phyloP scores from a whole-genome alignment of 2,797 vertebrate genomes.

The Halcyon badia region DNA sequence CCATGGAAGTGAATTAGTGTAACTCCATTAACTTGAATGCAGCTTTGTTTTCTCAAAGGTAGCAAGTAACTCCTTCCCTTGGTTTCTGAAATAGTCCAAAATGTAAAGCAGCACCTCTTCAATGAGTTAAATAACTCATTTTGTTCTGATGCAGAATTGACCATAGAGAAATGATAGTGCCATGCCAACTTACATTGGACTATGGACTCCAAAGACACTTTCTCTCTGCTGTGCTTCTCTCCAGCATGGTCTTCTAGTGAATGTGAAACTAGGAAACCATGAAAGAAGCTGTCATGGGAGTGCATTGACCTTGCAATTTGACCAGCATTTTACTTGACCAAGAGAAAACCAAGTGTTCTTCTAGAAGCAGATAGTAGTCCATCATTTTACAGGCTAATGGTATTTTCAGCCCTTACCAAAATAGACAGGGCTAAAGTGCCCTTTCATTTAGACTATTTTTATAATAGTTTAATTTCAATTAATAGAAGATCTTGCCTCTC shows the following conservation, averaged over 20 bases:
- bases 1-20: neutral
- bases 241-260: neutral
- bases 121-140: neutral
- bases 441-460: neutral
- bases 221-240: neutral
- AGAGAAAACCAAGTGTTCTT: neutral
- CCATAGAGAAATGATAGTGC: neutral
- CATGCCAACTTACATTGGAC: rapidly evolving
- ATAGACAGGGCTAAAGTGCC: neutral
- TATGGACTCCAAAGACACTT: neutral
- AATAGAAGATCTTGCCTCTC: neutral
- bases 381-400: neutral
- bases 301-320: neutral
- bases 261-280: neutral
- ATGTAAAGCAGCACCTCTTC: neutral
- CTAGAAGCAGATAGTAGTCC: neutral
- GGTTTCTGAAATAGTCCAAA: neutral
- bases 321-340: neutral
- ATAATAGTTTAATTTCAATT: neutral
- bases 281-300: neutral
- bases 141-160: neutral
- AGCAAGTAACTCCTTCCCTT: neutral
- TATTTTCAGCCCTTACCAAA: neutral
- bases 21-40: slow-evolving; percentile 20
- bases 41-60: slow-evolving; percentile 15